A percentile compares a stretch with the other conserved stretches of the same genome.
phyloP scores from a whole-genome alignment of 2,888 invertebrate genomes.

The Drosophila neutralis region DNA sequence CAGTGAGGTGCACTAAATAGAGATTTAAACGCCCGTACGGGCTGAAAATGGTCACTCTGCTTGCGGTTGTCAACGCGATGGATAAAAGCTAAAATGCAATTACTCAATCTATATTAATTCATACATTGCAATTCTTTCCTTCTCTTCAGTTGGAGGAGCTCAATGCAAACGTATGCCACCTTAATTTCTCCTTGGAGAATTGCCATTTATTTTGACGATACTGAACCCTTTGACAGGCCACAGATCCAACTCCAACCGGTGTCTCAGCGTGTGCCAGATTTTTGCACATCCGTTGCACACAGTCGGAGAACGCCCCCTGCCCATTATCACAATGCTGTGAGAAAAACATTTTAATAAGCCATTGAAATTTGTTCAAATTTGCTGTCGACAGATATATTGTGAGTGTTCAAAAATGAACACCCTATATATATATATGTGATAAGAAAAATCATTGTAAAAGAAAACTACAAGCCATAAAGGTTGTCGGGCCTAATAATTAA shows the following conservation, averaged over 20 bases:
- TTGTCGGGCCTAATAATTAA: no score
- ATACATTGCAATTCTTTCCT: conserved; percentile 4
- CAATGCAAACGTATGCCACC: conserved; percentile 15
- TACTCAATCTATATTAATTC: conserved; percentile 19
- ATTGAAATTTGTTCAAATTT: background rate
- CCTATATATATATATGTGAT: no score
- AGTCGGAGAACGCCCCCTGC: background rate
- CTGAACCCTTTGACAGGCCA: conserved; percentile 26
- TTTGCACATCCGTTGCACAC: conserved; percentile 15
- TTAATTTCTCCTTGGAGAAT: conserved; percentile 45
- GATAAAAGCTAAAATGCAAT: conserved; percentile 18
- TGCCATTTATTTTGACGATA: conserved; percentile 19
- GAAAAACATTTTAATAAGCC: background rate
- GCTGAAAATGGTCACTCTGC: conserved; percentile 54
- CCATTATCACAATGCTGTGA: background rate
- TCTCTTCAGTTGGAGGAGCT: background rate
- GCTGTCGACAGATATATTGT: background rate
- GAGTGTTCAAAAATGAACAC: no score
- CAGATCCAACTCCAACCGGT: background rate
- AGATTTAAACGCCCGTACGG: conserved; percentile 78
- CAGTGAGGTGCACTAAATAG: conserved; percentile 78
- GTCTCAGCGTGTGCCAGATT: conserved; percentile 3
- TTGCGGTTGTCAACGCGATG: conserved; percentile 52
- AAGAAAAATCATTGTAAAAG: no score
- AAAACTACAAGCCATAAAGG: no score